These are phyloP conservation scores for Anarrhichthys ocellatus DNA, from an alignment of 2,113 vertebrate genomes.

Conservation along the genomic window DNA sequence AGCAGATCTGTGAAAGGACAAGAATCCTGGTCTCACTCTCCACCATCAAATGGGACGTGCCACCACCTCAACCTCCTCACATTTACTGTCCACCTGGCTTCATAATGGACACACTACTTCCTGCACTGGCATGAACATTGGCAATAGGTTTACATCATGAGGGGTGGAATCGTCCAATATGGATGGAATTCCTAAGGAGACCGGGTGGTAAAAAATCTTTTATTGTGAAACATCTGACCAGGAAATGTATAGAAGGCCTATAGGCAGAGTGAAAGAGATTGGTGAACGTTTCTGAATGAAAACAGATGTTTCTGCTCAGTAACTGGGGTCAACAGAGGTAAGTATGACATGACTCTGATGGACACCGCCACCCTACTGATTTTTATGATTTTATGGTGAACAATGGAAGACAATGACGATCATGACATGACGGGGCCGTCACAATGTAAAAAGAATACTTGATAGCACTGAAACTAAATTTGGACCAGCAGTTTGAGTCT, in stretches of 20 bases:
- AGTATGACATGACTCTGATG: not conserved
- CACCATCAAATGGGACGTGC: too few relatives aligned
- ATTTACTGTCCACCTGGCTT: not conserved
- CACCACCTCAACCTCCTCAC: too few relatives aligned
- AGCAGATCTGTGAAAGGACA: not conserved
- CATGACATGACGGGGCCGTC: not conserved
- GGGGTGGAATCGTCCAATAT: not conserved
- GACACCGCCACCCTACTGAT: not conserved
- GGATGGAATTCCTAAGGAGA: not conserved
- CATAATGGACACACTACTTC: not conserved
- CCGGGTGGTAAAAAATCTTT: not conserved
- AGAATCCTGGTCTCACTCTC: not conserved
- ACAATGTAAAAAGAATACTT: slow-evolving; percentile 9
- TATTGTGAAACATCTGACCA: not conserved
- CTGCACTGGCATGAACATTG: too few relatives aligned
- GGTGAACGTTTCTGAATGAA: not conserved
- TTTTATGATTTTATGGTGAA: not conserved
- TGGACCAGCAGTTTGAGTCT: slow-evolving; percentile 52
- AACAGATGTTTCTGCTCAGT: not conserved
- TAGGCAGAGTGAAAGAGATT: not conserved
- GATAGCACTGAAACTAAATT: slow-evolving; percentile 31
- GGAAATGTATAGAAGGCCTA: not conserved
- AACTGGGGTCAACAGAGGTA: not conserved
- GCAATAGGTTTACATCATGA: not conserved
- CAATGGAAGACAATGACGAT: not conserved